These are phyloP conservation scores for Aphidius gifuensis DNA, from an alignment of 1,140 invertebrate species.

Conservation along the genomic window DNA sequence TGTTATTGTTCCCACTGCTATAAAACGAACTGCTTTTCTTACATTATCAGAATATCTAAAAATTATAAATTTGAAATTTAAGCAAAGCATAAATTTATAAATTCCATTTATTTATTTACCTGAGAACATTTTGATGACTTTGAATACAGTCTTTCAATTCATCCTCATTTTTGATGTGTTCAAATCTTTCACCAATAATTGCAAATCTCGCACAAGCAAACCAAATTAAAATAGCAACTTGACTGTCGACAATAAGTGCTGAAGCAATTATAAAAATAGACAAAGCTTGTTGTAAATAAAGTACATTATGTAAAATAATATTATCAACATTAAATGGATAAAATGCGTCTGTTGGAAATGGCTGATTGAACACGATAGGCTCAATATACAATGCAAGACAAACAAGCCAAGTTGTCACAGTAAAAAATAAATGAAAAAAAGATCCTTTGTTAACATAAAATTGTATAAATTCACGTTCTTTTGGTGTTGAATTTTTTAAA, in stretches of 20 bases:
- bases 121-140: slow-evolving; percentile 24
- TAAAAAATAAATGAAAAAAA: slow-evolving; percentile 22
- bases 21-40: slow-evolving; percentile 17
- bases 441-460: slow-evolving; percentile 25
- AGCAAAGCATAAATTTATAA: neutral
- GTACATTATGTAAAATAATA: slow-evolving; percentile 18
- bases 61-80: neutral
- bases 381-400: slow-evolving; percentile 17
- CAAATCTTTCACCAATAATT: slow-evolving; percentile 23
- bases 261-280: slow-evolving; percentile 26
- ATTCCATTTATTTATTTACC: slow-evolving; percentile 9
- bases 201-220: slow-evolving; percentile 29
- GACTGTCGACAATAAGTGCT: slow-evolving; percentile 26
- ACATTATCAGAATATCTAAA: slow-evolving; percentile 27
- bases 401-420: slow-evolving; percentile 24
- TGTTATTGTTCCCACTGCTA: slow-evolving; percentile 25
- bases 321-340: slow-evolving; percentile 33
- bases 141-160: slow-evolving; percentile 21
- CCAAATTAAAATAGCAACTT: slow-evolving; percentile 26
- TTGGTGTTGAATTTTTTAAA: slow-evolving; percentile 13
- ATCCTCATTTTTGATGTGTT: slow-evolving; percentile 7
- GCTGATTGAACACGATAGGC: slow-evolving; percentile 23
- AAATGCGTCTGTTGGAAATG: slow-evolving; percentile 28
- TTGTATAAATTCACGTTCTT: slow-evolving; percentile 25
- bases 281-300: slow-evolving; percentile 29